Conservation (phyloP, 2,797 vertebrate genomes). For the Todus mexicanus region DNA sequence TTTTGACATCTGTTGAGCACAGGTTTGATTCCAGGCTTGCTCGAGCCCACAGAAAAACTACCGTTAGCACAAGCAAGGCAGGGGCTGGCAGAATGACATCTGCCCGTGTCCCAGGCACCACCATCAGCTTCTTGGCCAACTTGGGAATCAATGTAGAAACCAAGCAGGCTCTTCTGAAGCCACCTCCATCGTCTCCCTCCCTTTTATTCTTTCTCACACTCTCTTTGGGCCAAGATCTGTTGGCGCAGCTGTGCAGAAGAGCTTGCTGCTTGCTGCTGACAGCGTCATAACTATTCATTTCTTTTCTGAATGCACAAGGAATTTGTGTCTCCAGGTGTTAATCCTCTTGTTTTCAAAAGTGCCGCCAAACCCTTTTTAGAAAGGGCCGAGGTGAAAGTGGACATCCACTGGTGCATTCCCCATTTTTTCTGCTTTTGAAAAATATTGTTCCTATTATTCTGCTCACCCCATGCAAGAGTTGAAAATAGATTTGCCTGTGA, state of each 20-base stretch:
- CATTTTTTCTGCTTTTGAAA: background rate
- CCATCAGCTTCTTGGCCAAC: background rate
- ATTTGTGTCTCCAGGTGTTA: background rate
- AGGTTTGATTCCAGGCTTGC: background rate
- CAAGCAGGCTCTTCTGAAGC: background rate
- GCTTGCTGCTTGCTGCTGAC: background rate
- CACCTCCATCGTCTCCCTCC: background rate
- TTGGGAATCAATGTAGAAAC: background rate
- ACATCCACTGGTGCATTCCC: background rate
- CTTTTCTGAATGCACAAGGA: background rate
- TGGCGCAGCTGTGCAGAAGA: background rate
- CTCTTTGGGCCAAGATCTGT: background rate
- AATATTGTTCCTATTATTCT: background rate
- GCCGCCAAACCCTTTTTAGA: background rate
- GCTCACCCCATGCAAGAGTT: background rate
- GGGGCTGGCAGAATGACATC: background rate
- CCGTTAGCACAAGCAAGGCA: accelerated
- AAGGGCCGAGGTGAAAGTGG: background rate
- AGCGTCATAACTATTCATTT: background rate
- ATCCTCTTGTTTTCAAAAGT: background rate
- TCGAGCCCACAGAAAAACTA: background rate
- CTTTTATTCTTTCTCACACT: background rate
- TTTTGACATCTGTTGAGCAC: background rate
- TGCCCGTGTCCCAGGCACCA: background rate
- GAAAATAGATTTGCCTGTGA: background rate